Base-by-base conservation (phyloP, 2,797 vertebrate genomes). In the Rhinella marina region DNA sequence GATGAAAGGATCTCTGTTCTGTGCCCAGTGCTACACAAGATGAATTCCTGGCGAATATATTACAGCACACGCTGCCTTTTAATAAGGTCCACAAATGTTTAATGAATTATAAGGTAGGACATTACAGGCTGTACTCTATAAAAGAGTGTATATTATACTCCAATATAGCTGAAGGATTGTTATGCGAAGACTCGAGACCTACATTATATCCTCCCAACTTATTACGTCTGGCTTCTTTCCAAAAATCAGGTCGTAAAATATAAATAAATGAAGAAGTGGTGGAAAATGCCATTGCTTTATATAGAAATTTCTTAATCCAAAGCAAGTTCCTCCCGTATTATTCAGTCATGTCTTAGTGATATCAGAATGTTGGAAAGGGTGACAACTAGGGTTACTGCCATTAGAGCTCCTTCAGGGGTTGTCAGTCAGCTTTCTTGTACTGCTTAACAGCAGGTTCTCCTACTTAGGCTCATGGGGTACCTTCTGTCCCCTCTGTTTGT, bases 31-130 rank as follows among this genome's bases (percentile, higher is more conserved):
- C 72, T 61, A 78, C 61, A 62, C 17, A 61, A 25, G 32, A 68
- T 64, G 25, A 70, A 86, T 89, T 89, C 52, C 29, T 52, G 19
- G 57, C 3, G 73, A 86, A 78, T 80, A 84, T 62, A 72, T 88
- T 88, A 88, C 62, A 29, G 82, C 5, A 16, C 32, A n/a, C 59
- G 6, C 61, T 61, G 80, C 29, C 80, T 89, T 78, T 86, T 86
- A 89, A 86, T 89, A 83, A 78, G 80, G n/a, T 70, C 72, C 84
- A 70, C 84, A 82, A 78, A 89, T 86, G 80, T 89, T 86, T 86
- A 79, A 89, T 89, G 84, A 83, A 86, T 79, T 57, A 79, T 83
- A 77, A 77, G 80, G 78, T 21, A 70, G 48, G 54, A 80, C 68
- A 62, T 76, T 82, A 82, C 81, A 29, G 61, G 8, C 59, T n/a